Percentiles rank a stretch among this genome's conserved stretches.
Evolutionary conservation across 1,140 invertebrate genomes (phyloP).

Genomic region (Atta colombica): DNA sequence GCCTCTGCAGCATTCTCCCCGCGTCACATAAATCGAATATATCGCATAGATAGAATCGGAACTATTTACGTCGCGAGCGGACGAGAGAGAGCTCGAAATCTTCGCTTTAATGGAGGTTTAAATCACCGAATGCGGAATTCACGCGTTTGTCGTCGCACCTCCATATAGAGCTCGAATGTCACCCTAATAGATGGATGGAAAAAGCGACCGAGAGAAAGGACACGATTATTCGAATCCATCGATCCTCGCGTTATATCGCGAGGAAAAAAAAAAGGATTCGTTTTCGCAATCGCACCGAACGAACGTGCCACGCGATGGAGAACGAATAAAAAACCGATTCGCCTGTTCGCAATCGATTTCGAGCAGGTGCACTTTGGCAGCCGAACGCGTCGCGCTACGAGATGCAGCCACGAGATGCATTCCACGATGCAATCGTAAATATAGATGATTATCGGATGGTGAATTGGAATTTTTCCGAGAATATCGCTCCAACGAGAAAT

Average conservation of each 20-base stretch:
- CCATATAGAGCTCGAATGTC: constrained; percentile 4
- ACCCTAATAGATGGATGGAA: constrained; percentile 26
- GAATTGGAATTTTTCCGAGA: constrained; percentile 46
- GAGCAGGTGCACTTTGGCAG: constrained; percentile 56
- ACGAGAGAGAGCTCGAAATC: background rate
- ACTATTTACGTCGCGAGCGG: background rate
- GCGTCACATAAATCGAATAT: constrained; percentile 43
- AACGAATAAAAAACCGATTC: constrained; percentile 39
- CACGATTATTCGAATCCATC: background rate
- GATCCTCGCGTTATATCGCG: constrained; percentile 15
- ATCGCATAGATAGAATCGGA: constrained; percentile 44
- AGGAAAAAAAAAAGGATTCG: background rate
- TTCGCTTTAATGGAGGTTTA: constrained; percentile 51
- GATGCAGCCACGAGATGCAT: constrained; percentile 25
- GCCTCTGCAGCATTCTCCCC: background rate
- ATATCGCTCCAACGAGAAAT: background rate
- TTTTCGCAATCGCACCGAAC: constrained; percentile 39
- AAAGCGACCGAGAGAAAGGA: background rate
- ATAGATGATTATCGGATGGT: constrained; percentile 41
- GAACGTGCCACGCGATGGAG: background rate
- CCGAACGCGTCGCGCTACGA: constrained; percentile 8
- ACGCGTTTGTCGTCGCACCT: constrained; percentile 1
- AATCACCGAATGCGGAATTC: constrained; percentile 23
- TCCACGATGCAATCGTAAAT: constrained; percentile 46
- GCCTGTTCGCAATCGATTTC: constrained; percentile 55